Evolutionary conservation across 2,113 vertebrate genomes (phyloP).

Genomic region (Oreocharis arfaki): DNA sequence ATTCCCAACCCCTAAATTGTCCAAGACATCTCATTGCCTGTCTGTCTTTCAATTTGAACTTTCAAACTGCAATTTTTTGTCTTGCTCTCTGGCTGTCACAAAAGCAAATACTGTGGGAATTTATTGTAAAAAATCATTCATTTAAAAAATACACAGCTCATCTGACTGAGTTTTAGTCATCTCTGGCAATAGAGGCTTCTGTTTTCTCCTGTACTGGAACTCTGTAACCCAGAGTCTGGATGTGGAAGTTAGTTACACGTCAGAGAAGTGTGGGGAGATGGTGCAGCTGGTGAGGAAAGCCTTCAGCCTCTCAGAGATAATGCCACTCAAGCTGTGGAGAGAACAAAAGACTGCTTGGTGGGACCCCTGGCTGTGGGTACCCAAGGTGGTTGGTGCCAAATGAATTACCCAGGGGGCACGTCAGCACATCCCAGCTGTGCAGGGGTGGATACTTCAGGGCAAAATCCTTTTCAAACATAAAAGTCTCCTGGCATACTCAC

Average conservation of each 20-base stretch:
- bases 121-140: background rate
- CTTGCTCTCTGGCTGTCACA: fast-evolving
- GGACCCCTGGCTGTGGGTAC: background rate
- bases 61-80: background rate
- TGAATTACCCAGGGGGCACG: background rate
- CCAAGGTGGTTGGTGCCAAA: background rate
- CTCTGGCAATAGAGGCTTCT: background rate
- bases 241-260: background rate
- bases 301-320: background rate
- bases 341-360: background rate
- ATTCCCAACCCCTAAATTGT: background rate
- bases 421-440: background rate
- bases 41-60: background rate
- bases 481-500: background rate
- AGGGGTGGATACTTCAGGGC: background rate
- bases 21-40: background rate
- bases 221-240: background rate
- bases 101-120: background rate
- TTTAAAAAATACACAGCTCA: background rate
- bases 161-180: background rate
- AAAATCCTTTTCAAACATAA: background rate
- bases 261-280: background rate
- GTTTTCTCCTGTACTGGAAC: background rate
- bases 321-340: background rate
- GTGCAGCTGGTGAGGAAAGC: background rate